Evolutionary conservation across 2,797 vertebrate genomes (phyloP), one percentile per base, ranked within the genome.

Genomic region (Phrynocephalus guinanensis): DNA sequence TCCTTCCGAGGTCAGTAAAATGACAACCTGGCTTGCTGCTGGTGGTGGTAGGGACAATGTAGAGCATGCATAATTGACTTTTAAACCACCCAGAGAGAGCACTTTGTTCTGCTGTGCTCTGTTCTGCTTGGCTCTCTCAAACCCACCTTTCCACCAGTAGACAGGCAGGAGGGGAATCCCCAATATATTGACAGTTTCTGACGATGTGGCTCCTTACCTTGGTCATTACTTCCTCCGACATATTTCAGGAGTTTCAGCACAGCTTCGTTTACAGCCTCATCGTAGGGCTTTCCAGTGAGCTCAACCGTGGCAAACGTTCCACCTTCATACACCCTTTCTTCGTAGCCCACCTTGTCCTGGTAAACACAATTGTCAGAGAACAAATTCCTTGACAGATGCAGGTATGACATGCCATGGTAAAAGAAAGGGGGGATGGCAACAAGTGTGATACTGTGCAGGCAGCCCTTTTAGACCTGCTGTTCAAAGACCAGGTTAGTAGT

Each of bases 161-260:
- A 20, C 2, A 20, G 60, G 60, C 15, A 16, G 18, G 28, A 22
- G n/a, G 28, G 70, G 30, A 48, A 24, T 76, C 38, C 44, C 73
- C n/a, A 7, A 33, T 30, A 20, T 38, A 73, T 38, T 28, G 33
- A 5, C 24, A 22, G 44, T 13, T 16, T 26, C 22, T 44, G 38
- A 44, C 1, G 3, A 3, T 10, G 52, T 80, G 70, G 20, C 0
- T 18, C 56, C 95, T 97, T 92, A 99, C 98, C 98, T 94, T 96
- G 97, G 78, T 98, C 96, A 1, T 99, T 99, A 95, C 95, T 97
- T 63, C 98, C 98, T 0, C 98, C 98, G 1, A 97, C 97, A 52
- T 99, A 99, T 96, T 98, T 98, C 52, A 98, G 96, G 85, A 99
- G 96, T 93, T 97, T 98, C 79, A 97, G 95, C 86, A 96, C 97